Conservation (phyloP, 2,888 invertebrate genomes). For the Prosopocoilus inquinatus region DNA sequence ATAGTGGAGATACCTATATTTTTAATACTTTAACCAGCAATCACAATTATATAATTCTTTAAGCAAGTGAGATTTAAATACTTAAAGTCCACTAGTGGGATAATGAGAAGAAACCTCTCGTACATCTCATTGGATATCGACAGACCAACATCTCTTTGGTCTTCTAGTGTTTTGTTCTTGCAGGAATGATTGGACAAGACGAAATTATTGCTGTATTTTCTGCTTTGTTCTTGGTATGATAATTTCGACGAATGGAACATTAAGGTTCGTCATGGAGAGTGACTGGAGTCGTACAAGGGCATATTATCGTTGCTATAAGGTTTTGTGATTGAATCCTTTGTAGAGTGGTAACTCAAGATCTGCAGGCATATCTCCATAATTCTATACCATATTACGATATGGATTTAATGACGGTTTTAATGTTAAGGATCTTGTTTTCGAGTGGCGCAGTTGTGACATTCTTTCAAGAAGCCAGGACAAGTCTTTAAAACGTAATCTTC, state of each 20-base stretch:
- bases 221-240: neutral
- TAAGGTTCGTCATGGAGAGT: neutral
- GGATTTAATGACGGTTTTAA: neutral
- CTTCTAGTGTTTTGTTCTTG: neutral
- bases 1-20: no score
- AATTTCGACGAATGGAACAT: neutral
- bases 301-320: neutral
- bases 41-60: neutral
- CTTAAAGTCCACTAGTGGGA: neutral
- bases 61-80: neutral
- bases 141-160: neutral
- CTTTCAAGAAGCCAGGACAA: no score
- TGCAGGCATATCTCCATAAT: neutral
- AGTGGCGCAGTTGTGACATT: no score
- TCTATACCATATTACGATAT: neutral
- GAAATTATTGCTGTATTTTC: neutral
- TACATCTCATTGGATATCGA: neutral
- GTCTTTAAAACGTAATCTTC: no score
- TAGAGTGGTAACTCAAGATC: neutral
- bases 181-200: neutral
- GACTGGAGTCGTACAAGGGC: neutral
- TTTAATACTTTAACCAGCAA: neutral
- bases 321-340: neutral
- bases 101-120: neutral
- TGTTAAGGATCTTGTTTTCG: no score